A percentile compares a stretch with the other conserved stretches of the same genome.
phyloP scores from a whole-genome alignment of 2,888 invertebrate genomes.

The Callyntrura sp. region DNA sequence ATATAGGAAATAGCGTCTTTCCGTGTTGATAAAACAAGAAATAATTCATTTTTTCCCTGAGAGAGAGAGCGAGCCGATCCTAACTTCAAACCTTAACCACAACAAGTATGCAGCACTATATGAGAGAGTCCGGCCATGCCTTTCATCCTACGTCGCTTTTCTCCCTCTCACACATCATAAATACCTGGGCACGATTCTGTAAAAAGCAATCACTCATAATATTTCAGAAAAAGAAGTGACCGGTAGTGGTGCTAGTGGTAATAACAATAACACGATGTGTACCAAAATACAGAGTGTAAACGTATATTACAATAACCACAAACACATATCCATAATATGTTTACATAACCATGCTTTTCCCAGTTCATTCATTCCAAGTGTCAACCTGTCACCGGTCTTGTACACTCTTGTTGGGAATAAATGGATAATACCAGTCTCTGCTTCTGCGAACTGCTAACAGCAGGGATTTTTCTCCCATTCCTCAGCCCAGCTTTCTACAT shows the following conservation, averaged over 20 bases:
- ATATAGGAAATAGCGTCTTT: conserved; percentile 61
- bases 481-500: no score
- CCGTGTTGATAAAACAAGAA: conserved; percentile 66
- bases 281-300: not conserved
- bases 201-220: conserved; percentile 61
- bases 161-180: not conserved
- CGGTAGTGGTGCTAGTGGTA: no score
- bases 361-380: conserved; percentile 56
- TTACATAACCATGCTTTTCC: conserved; percentile 16
- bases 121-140: no score
- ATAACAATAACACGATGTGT: no score
- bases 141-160: not conserved
- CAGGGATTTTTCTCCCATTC: conserved; percentile 18
- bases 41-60: conserved; percentile 56
- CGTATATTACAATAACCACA: not conserved
- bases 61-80: not conserved
- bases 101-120: no score
- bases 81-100: no score
- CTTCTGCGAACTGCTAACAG: conserved; percentile 36
- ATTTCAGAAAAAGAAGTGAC: conserved; percentile 35
- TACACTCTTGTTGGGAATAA: conserved; percentile 45
- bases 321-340: not conserved
- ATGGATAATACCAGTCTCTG: conserved; percentile 11
- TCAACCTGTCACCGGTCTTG: conserved; percentile 66
- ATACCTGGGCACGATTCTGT: not conserved